These are phyloP conservation scores for Cyclophora albipunctata DNA, from an alignment of 2,888 invertebrate species.

Conservation along the genomic window DNA sequence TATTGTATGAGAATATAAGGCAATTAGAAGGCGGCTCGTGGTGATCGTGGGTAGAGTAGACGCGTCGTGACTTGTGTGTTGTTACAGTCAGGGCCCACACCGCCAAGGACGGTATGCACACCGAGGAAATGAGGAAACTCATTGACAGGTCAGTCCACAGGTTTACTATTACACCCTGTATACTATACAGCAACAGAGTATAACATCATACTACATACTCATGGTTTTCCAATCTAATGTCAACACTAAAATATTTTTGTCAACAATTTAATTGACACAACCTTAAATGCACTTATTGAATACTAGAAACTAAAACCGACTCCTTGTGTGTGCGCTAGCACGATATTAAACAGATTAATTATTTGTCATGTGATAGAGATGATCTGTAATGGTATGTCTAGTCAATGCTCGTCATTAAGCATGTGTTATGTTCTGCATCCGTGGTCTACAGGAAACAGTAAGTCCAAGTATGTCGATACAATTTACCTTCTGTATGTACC, in stretches of 20 bases:
- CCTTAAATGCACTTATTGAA: background rate
- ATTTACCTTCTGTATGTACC: conserved; percentile 45
- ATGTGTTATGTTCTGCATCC: conserved; percentile 75
- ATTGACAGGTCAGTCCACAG: conserved; percentile 92
- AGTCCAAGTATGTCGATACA: conserved; percentile 76
- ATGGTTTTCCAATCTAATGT: too few species aligned
- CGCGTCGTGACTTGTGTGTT: conserved; percentile 72
- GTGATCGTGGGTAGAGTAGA: conserved; percentile 64
- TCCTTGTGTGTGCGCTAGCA: conserved; percentile 58
- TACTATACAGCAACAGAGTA: conserved; percentile 2
- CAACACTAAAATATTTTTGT: too few species aligned
- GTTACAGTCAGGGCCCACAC: conserved; percentile 80
- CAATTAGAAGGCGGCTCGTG: conserved; percentile 49
- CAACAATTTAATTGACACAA: too few species aligned
- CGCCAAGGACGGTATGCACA: conserved; percentile 93
- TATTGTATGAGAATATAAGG: conserved; percentile 39
- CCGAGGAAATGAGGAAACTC: conserved; percentile 97
- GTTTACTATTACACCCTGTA: conserved; percentile 26
- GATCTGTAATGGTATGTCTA: conserved; percentile 35
- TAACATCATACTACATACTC: too few species aligned
- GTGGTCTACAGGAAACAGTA: conserved; percentile 84
- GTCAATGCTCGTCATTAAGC: conserved; percentile 64
- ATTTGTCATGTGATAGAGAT: conserved; percentile 25
- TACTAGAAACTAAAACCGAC: conserved; percentile 25
- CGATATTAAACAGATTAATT: conserved; percentile 26